These are phyloP conservation scores for Thecocarcelia acutangulata DNA, from an alignment of 2,888 invertebrate genomes.

Conservation along the genomic window DNA sequence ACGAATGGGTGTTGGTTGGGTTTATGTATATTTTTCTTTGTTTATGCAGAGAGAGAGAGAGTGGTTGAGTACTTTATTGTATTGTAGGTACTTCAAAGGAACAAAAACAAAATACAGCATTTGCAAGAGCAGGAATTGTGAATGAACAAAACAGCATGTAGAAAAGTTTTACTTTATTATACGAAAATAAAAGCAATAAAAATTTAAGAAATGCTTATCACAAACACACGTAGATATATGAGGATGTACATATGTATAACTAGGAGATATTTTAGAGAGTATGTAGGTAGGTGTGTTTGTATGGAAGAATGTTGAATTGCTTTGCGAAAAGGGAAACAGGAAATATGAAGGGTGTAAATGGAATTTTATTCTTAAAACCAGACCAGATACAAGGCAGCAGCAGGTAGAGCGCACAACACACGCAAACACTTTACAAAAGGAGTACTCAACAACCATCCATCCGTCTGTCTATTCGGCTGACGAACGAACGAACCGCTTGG, in stretches of 20 bases:
- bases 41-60: background rate
- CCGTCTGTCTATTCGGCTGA: slow-evolving; percentile 6
- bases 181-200: background rate
- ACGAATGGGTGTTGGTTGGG: background rate
- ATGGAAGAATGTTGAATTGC: background rate
- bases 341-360: slow-evolving; percentile 61
- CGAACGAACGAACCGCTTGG: slow-evolving; percentile 8
- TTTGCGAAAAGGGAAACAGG: slow-evolving; percentile 59
- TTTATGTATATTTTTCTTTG: background rate
- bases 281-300: no score
- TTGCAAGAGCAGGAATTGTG: slow-evolving; percentile 30
- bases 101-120: slow-evolving; percentile 23
- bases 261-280: no score
- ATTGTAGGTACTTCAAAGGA: background rate
- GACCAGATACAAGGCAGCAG: slow-evolving; percentile 36
- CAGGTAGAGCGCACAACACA: slow-evolving; percentile 27
- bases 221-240: background rate
- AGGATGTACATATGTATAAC: background rate
- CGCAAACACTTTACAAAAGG: slow-evolving; percentile 25
- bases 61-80: background rate
- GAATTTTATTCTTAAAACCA: slow-evolving; percentile 39
- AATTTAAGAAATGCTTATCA: background rate
- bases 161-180: slow-evolving; percentile 43
- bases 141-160: slow-evolving; percentile 1
- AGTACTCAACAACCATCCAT: slow-evolving; percentile 9